Conservation (phyloP, 2,113 vertebrate genomes). For the Penelope pileata region DNA sequence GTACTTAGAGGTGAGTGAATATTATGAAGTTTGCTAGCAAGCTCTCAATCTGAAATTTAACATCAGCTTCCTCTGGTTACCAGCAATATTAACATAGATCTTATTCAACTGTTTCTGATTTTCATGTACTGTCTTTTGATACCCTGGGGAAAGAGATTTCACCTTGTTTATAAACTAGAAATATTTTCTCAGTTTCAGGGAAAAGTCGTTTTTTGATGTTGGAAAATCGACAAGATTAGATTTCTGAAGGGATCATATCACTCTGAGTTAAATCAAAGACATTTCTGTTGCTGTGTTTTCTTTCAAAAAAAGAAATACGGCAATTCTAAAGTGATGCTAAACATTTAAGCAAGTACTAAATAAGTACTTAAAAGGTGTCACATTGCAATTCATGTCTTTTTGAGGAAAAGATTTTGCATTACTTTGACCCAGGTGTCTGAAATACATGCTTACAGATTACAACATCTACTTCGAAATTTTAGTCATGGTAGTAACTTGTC, state of each 20-base stretch:
- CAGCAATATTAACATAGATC: slow-evolving; percentile 28
- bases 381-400: not conserved
- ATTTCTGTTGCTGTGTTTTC: not conserved
- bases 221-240: slow-evolving; percentile 17
- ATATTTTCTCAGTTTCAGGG: not conserved
- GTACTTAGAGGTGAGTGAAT: slow-evolving; percentile 4
- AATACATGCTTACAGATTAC: not conserved
- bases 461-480: not conserved
- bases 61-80: not conserved
- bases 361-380: not conserved
- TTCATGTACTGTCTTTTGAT: slow-evolving; percentile 16
- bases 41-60: slow-evolving; percentile 14
- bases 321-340: not conserved
- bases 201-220: slow-evolving; percentile 22
- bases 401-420: not conserved
- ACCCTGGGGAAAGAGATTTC: slow-evolving; percentile 29
- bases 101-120: slow-evolving; percentile 27
- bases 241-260: not conserved
- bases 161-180: slow-evolving; percentile 47
- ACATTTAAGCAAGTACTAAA: not conserved
- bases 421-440: not conserved
- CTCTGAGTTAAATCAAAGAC: slow-evolving; percentile 14
- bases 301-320: slow-evolving; percentile 13
- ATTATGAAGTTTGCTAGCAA: slow-evolving; percentile 4
- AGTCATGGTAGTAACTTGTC: not conserved